phyloP scores from a whole-genome alignment of 2,888 invertebrate species.

The Heliothis peltigera region DNA sequence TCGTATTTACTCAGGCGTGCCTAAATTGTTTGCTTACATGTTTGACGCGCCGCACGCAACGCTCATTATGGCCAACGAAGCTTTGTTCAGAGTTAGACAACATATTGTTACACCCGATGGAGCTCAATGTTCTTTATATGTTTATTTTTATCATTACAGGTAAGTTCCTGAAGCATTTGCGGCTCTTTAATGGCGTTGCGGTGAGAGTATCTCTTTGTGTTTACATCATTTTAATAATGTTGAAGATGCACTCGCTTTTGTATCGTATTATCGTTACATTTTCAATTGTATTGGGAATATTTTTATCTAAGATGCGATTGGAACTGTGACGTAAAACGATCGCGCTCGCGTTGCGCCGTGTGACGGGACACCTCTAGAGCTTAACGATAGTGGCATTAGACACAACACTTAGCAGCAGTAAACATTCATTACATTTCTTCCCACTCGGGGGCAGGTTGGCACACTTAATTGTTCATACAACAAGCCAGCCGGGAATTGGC shows the following conservation, averaged over 20 bases:
- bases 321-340: conserved; percentile 30
- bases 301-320: conserved; percentile 54
- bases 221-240: conserved; percentile 54
- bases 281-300: conserved; percentile 50
- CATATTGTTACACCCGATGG: conserved; percentile 86
- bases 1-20: conserved; percentile 89
- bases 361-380: conserved; percentile 45
- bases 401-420: conserved; percentile 79
- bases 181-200: conserved; percentile 79
- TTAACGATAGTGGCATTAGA: conserved; percentile 65
- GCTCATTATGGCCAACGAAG: conserved; percentile 87
- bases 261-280: conserved; percentile 39
- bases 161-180: conserved; percentile 81
- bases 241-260: conserved; percentile 34
- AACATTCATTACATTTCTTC: conserved; percentile 86
- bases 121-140: conserved; percentile 84
- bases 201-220: conserved; percentile 81
- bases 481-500: conserved; percentile 87
- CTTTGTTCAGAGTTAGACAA: conserved; percentile 88
- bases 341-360: conserved; percentile 15
- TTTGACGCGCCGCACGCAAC: conserved; percentile 89
- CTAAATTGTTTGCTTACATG: conserved; percentile 90
- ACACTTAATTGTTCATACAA: conserved; percentile 89
- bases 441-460: conserved; percentile 81
- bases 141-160: conserved; percentile 88